Base-by-base conservation (phyloP, 2,797 vertebrate genomes). In the Diglossa cyanea region DNA sequence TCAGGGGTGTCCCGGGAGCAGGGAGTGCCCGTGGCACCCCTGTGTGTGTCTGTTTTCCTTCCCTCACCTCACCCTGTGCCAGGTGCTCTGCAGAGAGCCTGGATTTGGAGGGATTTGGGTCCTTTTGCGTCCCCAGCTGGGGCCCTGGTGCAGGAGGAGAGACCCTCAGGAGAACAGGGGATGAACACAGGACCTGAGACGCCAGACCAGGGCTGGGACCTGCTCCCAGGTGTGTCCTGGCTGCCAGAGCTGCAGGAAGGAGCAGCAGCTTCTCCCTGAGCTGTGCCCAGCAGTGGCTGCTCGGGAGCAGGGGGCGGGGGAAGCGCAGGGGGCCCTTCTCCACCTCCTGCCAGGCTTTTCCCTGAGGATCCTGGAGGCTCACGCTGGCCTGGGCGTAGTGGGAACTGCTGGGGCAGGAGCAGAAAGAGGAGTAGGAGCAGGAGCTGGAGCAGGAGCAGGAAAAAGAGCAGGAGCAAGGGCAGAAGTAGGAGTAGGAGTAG, bases 141-240 rank as follows among this genome's bases (percentile, higher is more conserved):
- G 26, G 10, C 42, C 21, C 7, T 5, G 31, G 18, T 1, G 5
- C 26, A 21, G 54, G 24, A 55, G 25, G 37, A 23, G 60, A 40
- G 47, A 50, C 23, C 42, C 50, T 71, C 26, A 37, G 65, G 65
- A 31, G 20, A 58, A 2, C 24, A 58, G 51, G 28, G 76, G 33
- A 44, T 1, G 2, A 20, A 4, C 62, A 18, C 50, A 20, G 47
- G 39, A 19, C 13, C 9, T 0, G 4, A 44, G 40, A 16, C 3
- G 0, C 10, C 0, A 10, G 18, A 14, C 5, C 24, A 0, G 0
- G 11, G 19, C 53, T 44, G 51, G 50, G 11, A 70, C 18, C 16
- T 16, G 23, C 39, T 37, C 15, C 79, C 2, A 0, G n/a, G 31
- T 2, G 51, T 30, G 8, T 61, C 53, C 75, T 57, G 79, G 31